Conservation (phyloP, 2,888 invertebrate species). For the Ferdinandea cuprea region DNA sequence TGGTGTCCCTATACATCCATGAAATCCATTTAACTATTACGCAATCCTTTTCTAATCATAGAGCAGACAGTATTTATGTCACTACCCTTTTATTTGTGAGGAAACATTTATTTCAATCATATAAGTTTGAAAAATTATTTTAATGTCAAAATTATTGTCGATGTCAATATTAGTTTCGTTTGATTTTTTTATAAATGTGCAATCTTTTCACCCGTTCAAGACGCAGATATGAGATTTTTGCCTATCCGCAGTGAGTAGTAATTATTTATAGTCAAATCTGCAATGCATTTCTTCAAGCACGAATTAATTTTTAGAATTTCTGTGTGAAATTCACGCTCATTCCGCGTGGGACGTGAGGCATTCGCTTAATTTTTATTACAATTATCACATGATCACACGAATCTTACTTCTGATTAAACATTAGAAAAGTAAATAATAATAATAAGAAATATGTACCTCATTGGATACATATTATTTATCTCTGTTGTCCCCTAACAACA, state of each 20-base stretch:
- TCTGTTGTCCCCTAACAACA: too few relatives aligned
- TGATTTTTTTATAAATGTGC: slow-evolving; percentile 5
- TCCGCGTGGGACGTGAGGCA: slow-evolving; percentile 39
- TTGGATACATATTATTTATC: too few relatives aligned
- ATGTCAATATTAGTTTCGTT: not conserved
- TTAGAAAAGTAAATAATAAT: slow-evolving; percentile 16
- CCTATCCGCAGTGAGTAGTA: slow-evolving; percentile 35
- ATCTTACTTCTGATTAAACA: slow-evolving; percentile 23
- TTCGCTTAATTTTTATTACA: slow-evolving; percentile 3
- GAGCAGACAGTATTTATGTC: too few relatives aligned
- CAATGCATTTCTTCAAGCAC: not conserved
- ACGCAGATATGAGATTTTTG: slow-evolving; percentile 31
- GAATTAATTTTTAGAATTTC: slow-evolving; percentile 10
- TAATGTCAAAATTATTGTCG: slow-evolving; percentile 17
- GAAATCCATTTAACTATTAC: too few relatives aligned
- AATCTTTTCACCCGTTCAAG: not conserved
- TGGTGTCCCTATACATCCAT: too few relatives aligned
- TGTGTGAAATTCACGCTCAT: slow-evolving; percentile 8
- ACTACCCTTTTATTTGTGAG: too few relatives aligned
- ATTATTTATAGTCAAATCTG: not conserved
- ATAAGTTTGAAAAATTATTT: not conserved
- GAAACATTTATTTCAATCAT: too few relatives aligned
- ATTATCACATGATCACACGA: slow-evolving; percentile 41
- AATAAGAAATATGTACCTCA: slow-evolving; percentile 34
- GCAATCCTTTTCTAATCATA: too few relatives aligned